Percentiles rank a stretch among this genome's conserved stretches.
Evolutionary conservation across 2,888 invertebrate species (phyloP).

Genomic region (Habrosyne pyritoides): DNA sequence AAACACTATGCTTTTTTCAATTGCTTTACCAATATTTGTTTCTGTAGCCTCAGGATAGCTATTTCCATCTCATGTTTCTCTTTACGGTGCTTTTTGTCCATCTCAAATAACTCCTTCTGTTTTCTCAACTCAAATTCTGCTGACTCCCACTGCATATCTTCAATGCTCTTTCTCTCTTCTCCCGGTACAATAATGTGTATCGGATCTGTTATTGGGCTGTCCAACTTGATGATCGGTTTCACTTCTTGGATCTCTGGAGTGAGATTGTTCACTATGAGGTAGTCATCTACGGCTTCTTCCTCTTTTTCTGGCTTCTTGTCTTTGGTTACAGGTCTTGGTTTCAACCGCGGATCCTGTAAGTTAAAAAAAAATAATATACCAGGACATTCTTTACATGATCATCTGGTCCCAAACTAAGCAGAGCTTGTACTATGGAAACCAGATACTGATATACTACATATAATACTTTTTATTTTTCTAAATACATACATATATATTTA

Average conservation of each 20-base stretch:
- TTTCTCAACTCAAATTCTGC: slow-evolving; percentile 34
- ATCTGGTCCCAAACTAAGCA: too few relatives aligned
- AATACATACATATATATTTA: too few relatives aligned
- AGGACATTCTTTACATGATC: too few relatives aligned
- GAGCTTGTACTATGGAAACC: too few relatives aligned
- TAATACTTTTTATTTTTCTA: too few relatives aligned
- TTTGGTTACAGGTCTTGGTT: neutral
- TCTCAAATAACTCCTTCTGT: slow-evolving; percentile 34
- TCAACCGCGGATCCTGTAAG: neutral
- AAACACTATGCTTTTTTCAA: slow-evolving; percentile 24
- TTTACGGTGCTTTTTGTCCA: slow-evolving; percentile 31
- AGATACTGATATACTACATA: too few relatives aligned
- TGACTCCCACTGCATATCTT: slow-evolving; percentile 31
- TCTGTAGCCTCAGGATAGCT: slow-evolving; percentile 30
- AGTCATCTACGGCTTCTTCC: neutral
- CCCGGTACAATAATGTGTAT: slow-evolving; percentile 17
- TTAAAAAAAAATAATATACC: too few relatives aligned
- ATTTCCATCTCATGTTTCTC: slow-evolving; percentile 38
- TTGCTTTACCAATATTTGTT: slow-evolving; percentile 31
- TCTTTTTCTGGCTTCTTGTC: neutral
- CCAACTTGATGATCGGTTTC: slow-evolving; percentile 9
- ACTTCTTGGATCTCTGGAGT: neutral
- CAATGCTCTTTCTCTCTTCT: slow-evolving; percentile 21
- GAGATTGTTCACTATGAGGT: neutral
- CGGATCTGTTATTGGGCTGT: slow-evolving; percentile 19